Conservation (phyloP, 1,140 invertebrate genomes). For the Caenorhabditis brenneri region DNA sequence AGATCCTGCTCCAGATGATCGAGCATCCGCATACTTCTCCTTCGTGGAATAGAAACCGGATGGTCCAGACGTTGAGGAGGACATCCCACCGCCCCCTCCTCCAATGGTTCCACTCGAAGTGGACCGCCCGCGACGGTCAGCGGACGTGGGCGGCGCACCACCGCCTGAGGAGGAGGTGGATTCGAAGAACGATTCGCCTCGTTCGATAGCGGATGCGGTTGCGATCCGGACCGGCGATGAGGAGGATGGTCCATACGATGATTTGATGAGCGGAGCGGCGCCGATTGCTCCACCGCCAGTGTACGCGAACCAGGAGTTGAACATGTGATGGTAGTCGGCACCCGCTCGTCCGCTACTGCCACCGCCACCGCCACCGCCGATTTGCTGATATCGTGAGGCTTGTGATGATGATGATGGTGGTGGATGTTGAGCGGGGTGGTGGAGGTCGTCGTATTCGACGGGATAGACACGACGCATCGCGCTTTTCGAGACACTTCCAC, state of each 20-base stretch:
- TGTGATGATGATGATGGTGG: too few relatives aligned
- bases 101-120: constrained; percentile 20
- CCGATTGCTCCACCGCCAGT: constrained; percentile 48
- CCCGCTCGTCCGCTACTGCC: too few relatives aligned
- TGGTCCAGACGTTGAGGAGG: background rate
- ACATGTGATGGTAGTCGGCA: constrained; percentile 57
- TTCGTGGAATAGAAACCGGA: constrained; percentile 20
- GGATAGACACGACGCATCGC: constrained; percentile 22
- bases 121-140: constrained; percentile 11
- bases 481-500: constrained; percentile 24
- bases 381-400: background rate
- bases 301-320: constrained; percentile 60
- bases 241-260: background rate
- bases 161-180: background rate
- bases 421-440: background rate
- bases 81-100: too few relatives aligned
- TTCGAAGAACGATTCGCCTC: constrained; percentile 14
- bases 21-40: constrained; percentile 41
- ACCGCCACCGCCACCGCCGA: background rate
- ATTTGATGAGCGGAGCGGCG: constrained; percentile 43
- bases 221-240: constrained; percentile 5
- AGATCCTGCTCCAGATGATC: too few relatives aligned
- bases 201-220: background rate
- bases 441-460: background rate
- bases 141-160: background rate